A percentile compares a stretch with the other conserved stretches of the same genome.
Conservation (phyloP, 1,140 invertebrate species). For the Cotesia chilonis region DNA sequence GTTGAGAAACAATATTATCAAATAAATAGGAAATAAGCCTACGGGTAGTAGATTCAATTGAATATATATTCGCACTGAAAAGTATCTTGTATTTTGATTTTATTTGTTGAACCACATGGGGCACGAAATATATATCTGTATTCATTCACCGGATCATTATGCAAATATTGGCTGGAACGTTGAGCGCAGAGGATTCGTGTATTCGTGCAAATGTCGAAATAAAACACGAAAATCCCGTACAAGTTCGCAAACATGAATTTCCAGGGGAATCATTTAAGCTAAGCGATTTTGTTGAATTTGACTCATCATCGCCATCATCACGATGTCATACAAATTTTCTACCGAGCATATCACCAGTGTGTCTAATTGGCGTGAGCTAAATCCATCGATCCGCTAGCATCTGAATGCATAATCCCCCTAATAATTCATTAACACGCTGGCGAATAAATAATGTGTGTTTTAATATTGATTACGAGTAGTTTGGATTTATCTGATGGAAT, state of each 20-base stretch:
- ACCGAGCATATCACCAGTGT: no score
- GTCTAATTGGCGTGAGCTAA: not conserved
- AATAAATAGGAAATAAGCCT: no score
- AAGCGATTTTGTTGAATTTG: not conserved
- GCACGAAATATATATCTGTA: conserved; percentile 5
- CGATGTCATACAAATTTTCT: not conserved
- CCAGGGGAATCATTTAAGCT: not conserved
- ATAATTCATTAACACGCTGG: no score
- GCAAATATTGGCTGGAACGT: conserved; percentile 5
- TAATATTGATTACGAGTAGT: no score
- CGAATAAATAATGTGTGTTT: no score
- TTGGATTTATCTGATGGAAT: no score
- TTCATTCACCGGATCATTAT: not conserved
- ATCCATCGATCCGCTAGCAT: not conserved
- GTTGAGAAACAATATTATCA: no score
- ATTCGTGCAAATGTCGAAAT: not conserved
- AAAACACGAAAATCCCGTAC: conserved; percentile 10
- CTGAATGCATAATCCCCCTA: not conserved
- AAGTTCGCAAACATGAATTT: not conserved
- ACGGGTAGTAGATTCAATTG: not conserved
- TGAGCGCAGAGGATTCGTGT: conserved; percentile 6
- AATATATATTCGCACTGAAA: not conserved
- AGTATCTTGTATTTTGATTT: not conserved
- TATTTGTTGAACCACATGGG: conserved; percentile 10
- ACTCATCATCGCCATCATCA: not conserved